phyloP scores from a whole-genome alignment of 2,888 invertebrate genomes.

The Miltochrista miniata region DNA sequence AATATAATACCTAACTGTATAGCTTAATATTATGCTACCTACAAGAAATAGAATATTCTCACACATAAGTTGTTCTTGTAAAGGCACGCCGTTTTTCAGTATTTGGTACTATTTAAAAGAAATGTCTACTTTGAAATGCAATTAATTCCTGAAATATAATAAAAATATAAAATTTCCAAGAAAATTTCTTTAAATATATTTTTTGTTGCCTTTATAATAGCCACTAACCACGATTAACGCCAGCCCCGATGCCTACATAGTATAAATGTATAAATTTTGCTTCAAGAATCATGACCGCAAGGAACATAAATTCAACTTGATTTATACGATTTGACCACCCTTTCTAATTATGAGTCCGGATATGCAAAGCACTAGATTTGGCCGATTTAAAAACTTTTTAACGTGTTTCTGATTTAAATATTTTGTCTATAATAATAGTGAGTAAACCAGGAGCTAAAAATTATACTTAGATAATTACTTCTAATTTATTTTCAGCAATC shows the following conservation, averaged over 20 bases:
- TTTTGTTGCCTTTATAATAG: background rate
- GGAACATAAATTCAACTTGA: conserved; percentile 2
- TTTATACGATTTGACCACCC: conserved; percentile 1
- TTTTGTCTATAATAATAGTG: too few relatives aligned
- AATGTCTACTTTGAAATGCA: too few relatives aligned
- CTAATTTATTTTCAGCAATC: too few relatives aligned
- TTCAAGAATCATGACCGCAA: background rate
- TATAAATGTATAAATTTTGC: background rate
- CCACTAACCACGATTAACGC: background rate
- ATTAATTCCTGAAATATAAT: too few relatives aligned
- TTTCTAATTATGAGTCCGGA: background rate
- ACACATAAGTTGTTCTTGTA: too few relatives aligned
- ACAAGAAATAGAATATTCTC: too few relatives aligned
- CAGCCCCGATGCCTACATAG: background rate
- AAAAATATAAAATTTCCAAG: too few relatives aligned
- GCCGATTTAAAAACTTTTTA: background rate
- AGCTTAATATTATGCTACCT: too few relatives aligned
- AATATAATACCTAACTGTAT: too few relatives aligned
- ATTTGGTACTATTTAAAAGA: too few relatives aligned
- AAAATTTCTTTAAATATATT: background rate
- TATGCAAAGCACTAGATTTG: background rate
- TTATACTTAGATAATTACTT: too few relatives aligned
- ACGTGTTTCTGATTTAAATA: background rate
- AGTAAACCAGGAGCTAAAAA: background rate
- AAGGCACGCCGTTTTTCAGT: too few relatives aligned